Evolutionary conservation across 2,113 vertebrate genomes (phyloP).

Genomic region (Hypanus sabinus): DNA sequence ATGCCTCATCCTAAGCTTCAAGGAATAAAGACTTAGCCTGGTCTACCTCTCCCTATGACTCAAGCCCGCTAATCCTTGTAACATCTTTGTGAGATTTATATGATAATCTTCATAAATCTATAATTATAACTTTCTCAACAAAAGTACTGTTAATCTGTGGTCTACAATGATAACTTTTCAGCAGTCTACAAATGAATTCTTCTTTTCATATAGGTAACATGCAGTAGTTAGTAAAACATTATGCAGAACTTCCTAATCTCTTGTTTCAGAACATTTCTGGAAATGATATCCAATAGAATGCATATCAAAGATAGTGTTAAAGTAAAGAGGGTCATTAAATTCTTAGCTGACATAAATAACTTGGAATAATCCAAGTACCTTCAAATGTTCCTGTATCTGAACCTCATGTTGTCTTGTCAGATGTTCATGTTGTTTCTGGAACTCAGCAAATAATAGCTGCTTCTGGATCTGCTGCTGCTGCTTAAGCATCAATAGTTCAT

Average conservation of each 20-base stretch:
- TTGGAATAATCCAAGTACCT: conserved; percentile 57
- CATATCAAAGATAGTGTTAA: neutral
- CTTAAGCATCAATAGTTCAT: conserved; percentile 79
- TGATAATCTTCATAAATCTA: too few species aligned
- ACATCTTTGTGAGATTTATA: too few species aligned
- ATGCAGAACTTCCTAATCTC: neutral
- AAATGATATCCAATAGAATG: neutral
- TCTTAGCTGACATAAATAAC: neutral
- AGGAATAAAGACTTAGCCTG: too few species aligned
- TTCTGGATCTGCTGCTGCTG: conserved; percentile 93
- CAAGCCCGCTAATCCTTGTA: too few species aligned
- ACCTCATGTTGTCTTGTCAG: conserved; percentile 86
- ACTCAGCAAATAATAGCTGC: conserved; percentile 86
- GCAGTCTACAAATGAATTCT: neutral
- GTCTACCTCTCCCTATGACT: too few species aligned
- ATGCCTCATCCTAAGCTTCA: too few species aligned
- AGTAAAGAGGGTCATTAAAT: neutral
- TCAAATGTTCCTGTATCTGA: conserved; percentile 89
- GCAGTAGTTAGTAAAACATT: neutral
- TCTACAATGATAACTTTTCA: neutral
- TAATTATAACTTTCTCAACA: neutral
- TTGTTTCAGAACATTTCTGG: neutral
- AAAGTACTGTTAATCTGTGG: neutral
- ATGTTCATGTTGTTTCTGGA: conserved; percentile 90
- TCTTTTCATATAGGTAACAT: neutral